Conservation (phyloP, 2,888 invertebrate genomes). For the Pharmacophagus antenor region DNA sequence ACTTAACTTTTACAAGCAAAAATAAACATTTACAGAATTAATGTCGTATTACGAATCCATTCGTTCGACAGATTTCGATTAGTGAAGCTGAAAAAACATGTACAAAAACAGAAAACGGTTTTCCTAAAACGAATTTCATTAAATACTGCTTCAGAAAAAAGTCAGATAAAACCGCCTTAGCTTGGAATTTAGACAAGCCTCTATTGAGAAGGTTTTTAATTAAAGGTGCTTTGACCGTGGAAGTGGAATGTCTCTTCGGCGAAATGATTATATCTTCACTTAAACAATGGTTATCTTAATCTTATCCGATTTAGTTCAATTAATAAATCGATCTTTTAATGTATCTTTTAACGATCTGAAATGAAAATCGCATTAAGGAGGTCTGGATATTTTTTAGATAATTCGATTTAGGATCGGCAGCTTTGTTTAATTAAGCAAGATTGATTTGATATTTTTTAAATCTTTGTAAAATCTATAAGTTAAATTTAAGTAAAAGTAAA, state of each 20-base stretch:
- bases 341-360: conserved; percentile 39
- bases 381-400: too few species aligned
- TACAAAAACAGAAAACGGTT: conserved; percentile 34
- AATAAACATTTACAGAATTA: background rate
- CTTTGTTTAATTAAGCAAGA: too few species aligned
- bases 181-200: conserved; percentile 72
- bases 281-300: conserved; percentile 47
- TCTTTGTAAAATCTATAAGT: too few species aligned
- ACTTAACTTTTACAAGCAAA: background rate
- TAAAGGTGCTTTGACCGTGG: conserved; percentile 75
- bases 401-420: too few species aligned
- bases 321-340: conserved; percentile 46
- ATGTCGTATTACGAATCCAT: conserved; percentile 1
- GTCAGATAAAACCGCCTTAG: conserved; percentile 56
- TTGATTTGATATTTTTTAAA: too few species aligned
- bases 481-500: too few species aligned
- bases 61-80: conserved; percentile 11
- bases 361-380: background rate
- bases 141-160: conserved; percentile 55
- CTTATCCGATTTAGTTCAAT: conserved; percentile 20
- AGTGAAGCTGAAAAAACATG: conserved; percentile 25
- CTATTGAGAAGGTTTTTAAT: conserved; percentile 74
- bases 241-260: conserved; percentile 67
- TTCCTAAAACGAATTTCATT: conserved; percentile 61
- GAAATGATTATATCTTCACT: conserved; percentile 68